phyloP scores from a whole-genome alignment of 2,797 vertebrate genomes.

The Coracias cyanogaster region DNA sequence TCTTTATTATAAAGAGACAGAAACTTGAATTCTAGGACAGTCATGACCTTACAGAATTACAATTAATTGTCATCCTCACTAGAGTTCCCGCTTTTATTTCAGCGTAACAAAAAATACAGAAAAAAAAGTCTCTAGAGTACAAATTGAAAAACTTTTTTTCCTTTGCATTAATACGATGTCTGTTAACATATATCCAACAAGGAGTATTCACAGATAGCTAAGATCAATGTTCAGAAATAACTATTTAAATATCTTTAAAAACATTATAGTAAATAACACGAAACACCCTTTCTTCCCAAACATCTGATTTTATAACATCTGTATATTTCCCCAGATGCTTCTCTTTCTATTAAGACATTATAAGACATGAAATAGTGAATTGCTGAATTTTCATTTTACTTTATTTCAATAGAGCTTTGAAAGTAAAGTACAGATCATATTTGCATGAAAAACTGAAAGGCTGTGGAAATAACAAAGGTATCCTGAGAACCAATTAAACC shows the following conservation, averaged over 20 bases:
- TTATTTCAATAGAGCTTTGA: slow-evolving; percentile 34
- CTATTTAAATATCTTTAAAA: background rate
- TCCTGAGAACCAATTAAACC: slow-evolving; percentile 62
- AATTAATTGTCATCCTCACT: background rate
- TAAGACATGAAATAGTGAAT: background rate
- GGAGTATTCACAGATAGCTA: background rate
- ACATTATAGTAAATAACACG: background rate
- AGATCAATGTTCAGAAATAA: background rate
- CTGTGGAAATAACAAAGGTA: slow-evolving; percentile 26
- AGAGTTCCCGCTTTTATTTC: background rate
- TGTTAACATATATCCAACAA: background rate
- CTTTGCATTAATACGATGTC: background rate
- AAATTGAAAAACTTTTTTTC: background rate
- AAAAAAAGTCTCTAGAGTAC: background rate
- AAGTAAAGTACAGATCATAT: background rate
- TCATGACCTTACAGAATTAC: background rate
- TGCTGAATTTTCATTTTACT: slow-evolving; percentile 37
- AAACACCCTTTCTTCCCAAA: background rate
- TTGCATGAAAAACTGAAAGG: slow-evolving; percentile 8
- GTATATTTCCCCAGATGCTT: background rate
- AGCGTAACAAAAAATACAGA: background rate
- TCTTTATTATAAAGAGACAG: background rate
- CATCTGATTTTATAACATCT: background rate
- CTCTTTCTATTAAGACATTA: slow-evolving; percentile 2
- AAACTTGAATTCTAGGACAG: background rate